These are phyloP conservation scores for Heliconius sara DNA, from an alignment of 2,888 invertebrate genomes.

Conservation along the genomic window DNA sequence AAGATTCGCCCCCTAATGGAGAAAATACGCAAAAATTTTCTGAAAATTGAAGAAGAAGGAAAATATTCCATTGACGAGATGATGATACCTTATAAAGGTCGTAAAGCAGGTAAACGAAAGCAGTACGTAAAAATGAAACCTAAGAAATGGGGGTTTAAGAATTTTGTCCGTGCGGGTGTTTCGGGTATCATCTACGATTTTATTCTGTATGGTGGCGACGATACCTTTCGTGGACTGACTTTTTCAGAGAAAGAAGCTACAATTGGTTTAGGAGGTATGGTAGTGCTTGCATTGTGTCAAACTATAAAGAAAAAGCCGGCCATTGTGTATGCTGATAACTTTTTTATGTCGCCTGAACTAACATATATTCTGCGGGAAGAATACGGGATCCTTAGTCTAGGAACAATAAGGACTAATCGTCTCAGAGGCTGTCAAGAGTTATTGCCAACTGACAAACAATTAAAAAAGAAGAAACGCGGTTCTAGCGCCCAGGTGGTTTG, in stretches of 20 bases:
- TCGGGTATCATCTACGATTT: slow-evolving; percentile 58
- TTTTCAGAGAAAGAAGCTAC: slow-evolving; percentile 40
- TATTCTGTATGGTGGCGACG: slow-evolving; percentile 54
- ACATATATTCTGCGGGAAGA: slow-evolving; percentile 5
- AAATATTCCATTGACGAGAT: slow-evolving; percentile 54
- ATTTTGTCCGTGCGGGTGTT: slow-evolving; percentile 53
- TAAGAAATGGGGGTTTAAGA: slow-evolving; percentile 56
- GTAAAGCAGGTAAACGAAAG: slow-evolving; percentile 53
- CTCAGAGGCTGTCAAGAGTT: slow-evolving; percentile 5
- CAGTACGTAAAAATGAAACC: slow-evolving; percentile 58
- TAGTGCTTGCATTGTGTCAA: slow-evolving; percentile 3
- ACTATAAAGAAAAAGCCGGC: slow-evolving; percentile 36
- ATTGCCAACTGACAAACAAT: slow-evolving; percentile 5
- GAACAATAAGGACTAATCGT: slow-evolving; percentile 5
- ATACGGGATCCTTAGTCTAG: slow-evolving; percentile 5
- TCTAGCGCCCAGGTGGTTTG: slow-evolving; percentile 20
- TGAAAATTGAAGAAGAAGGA: slow-evolving; percentile 46
- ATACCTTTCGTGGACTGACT: slow-evolving; percentile 45
- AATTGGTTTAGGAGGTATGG: slow-evolving; percentile 12
- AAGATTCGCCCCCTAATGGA: slow-evolving; percentile 49
- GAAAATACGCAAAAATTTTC: slow-evolving; percentile 34
- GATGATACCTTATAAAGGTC: slow-evolving; percentile 58
- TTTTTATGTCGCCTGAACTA: slow-evolving; percentile 5
- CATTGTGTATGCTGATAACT: slow-evolving; percentile 5
- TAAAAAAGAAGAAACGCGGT: slow-evolving; percentile 49